These are phyloP conservation scores for Eueides isabella DNA, from an alignment of 1,140 invertebrate species.

Conservation along the genomic window DNA sequence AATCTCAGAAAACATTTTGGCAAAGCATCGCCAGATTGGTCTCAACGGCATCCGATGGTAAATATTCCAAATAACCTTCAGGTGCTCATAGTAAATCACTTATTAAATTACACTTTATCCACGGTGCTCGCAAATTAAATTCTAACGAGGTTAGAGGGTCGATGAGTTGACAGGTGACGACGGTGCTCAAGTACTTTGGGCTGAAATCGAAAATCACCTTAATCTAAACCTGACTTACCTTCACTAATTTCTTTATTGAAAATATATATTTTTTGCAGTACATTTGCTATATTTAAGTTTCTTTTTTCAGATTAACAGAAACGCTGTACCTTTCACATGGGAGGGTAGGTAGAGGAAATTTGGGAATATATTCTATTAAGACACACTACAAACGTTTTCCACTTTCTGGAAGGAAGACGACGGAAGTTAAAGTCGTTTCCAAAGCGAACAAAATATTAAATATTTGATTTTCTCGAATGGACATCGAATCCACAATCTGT, in stretches of 20 bases:
- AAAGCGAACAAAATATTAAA: too few relatives aligned
- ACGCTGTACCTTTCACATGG: too few relatives aligned
- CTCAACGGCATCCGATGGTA: not conserved
- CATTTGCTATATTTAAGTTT: too few relatives aligned
- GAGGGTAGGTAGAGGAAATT: too few relatives aligned
- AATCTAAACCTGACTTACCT: slow-evolving; percentile 21
- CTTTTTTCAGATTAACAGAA: too few relatives aligned
- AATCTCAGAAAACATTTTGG: not conserved
- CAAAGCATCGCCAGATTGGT: not conserved
- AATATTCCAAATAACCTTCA: slow-evolving; percentile 23
- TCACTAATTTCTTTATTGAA: slow-evolving; percentile 19
- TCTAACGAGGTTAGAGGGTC: slow-evolving; percentile 45
- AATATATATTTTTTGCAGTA: not conserved
- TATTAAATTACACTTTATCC: slow-evolving; percentile 48
- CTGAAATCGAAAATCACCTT: slow-evolving; percentile 36
- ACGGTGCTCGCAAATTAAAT: slow-evolving; percentile 60
- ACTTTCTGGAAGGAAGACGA: too few relatives aligned
- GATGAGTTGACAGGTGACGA: slow-evolving; percentile 60
- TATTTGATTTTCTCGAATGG: too few relatives aligned
- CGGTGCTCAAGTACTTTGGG: slow-evolving; percentile 47
- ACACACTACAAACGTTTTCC: too few relatives aligned
- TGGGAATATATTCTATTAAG: too few relatives aligned
- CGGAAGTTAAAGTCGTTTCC: too few relatives aligned
- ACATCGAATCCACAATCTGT: too few relatives aligned
- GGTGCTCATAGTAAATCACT: slow-evolving; percentile 30